Conservation (phyloP, 2,113 vertebrate genomes). For the Chiloscyllium plagiosum region DNA sequence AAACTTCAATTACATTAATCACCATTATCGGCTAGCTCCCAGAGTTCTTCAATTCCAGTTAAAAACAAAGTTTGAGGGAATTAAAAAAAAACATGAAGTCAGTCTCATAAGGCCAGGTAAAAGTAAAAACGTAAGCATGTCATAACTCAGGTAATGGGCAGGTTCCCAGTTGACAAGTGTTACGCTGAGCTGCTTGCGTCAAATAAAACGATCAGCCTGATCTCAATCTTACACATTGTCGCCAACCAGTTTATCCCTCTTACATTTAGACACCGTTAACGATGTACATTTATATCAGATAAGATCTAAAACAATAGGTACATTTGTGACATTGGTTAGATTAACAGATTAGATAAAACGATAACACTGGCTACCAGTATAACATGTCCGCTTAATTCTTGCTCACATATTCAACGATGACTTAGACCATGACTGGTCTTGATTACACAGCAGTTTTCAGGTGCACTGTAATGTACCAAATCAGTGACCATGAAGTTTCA, state of each 20-base stretch:
- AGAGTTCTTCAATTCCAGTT: neutral
- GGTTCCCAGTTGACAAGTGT: neutral
- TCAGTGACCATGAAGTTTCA: neutral
- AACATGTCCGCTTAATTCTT: neutral
- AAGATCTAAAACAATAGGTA: neutral
- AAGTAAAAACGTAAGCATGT: neutral
- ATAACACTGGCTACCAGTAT: neutral
- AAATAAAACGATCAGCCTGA: neutral
- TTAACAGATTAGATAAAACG: neutral
- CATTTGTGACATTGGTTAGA: neutral
- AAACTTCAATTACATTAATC: neutral
- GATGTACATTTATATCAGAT: neutral
- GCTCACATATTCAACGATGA: neutral
- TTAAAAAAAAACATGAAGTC: neutral
- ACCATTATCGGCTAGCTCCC: neutral
- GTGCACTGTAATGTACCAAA: neutral
- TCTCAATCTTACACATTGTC: neutral
- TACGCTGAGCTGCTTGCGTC: neutral
- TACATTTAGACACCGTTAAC: neutral
- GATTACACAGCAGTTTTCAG: neutral
- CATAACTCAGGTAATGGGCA: neutral
- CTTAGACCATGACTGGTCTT: neutral
- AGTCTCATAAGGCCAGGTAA: neutral
- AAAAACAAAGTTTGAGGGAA: neutral
- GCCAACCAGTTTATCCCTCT: neutral